phyloP scores from a whole-genome alignment of 2,113 vertebrate genomes.

The Barbus barbus region DNA sequence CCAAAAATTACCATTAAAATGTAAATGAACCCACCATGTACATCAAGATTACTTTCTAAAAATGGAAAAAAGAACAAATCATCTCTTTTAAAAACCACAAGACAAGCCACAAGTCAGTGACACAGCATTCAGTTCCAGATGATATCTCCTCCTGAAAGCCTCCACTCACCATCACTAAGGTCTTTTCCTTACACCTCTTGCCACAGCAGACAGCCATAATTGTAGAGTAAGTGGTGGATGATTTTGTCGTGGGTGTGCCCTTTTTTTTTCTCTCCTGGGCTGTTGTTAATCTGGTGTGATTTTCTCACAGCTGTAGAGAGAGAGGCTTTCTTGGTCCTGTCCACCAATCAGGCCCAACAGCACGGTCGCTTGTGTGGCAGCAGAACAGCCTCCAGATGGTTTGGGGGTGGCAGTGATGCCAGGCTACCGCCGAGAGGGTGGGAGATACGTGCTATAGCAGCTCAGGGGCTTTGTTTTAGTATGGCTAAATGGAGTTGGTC shows the following conservation, averaged over 20 bases:
- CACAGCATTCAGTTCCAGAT: not conserved
- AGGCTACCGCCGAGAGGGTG: constrained; percentile 33
- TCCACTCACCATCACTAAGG: not conserved
- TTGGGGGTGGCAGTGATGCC: constrained; percentile 40
- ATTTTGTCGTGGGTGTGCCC: not conserved
- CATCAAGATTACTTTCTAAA: not conserved
- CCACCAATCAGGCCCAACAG: constrained; percentile 49
- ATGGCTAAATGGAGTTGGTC: constrained; percentile 1
- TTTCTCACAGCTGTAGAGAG: constrained; percentile 54
- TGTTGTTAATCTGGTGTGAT: constrained; percentile 54
- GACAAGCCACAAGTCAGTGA: not conserved
- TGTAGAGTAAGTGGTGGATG: constrained; percentile 15
- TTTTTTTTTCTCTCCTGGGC: constrained; percentile 15
- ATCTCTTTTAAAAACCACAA: not conserved
- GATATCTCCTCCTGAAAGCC: constrained; percentile 48
- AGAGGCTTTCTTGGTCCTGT: constrained; percentile 39
- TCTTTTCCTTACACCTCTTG: not conserved
- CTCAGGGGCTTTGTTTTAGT: constrained; percentile 5
- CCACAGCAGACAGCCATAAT: constrained; percentile 39
- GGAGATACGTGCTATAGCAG: constrained; percentile 6
- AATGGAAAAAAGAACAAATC: not conserved
- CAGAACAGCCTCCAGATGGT: constrained; percentile 64
- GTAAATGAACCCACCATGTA: not conserved
- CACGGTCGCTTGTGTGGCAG: constrained; percentile 25
- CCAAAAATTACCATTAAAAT: not conserved